Evolutionary conservation across 2,888 invertebrate species (phyloP).

Genomic region (Amphimallon solstitiale): DNA sequence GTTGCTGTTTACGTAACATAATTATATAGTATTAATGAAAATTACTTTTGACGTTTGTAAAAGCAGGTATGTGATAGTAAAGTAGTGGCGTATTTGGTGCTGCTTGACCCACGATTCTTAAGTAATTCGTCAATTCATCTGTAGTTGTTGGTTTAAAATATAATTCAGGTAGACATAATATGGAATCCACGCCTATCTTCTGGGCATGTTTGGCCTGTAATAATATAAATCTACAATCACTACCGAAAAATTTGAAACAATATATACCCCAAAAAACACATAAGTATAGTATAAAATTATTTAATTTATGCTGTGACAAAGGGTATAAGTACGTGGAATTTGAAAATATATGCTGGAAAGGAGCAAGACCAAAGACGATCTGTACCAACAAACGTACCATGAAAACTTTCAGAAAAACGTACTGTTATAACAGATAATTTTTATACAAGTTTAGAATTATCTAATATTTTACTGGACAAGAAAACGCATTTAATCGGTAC

Average conservation of each 20-base stretch:
- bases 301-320: slow-evolving; percentile 12
- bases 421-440: slow-evolving; percentile 42
- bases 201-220: slow-evolving; percentile 76
- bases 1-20: neutral
- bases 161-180: slow-evolving; percentile 79
- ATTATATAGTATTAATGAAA: too few species aligned
- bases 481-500: slow-evolving; percentile 38
- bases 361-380: too few species aligned
- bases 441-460: slow-evolving; percentile 42
- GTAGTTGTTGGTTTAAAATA: slow-evolving; percentile 76
- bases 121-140: slow-evolving; percentile 72
- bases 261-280: too few species aligned
- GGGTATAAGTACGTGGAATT: neutral
- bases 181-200: slow-evolving; percentile 71
- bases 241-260: too few species aligned
- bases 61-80: slow-evolving; percentile 84
- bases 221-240: slow-evolving; percentile 9
- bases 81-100: slow-evolving; percentile 81
- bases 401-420: slow-evolving; percentile 36
- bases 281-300: too few species aligned
- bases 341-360: too few species aligned
- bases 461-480: too few species aligned
- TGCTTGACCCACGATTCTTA: slow-evolving; percentile 72
- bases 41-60: slow-evolving; percentile 79
- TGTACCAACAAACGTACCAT: too few species aligned